A percentile compares a stretch with the other conserved stretches of the same genome.
phyloP scores from a whole-genome alignment of 2,113 vertebrate species.

The Myotis davidii region DNA sequence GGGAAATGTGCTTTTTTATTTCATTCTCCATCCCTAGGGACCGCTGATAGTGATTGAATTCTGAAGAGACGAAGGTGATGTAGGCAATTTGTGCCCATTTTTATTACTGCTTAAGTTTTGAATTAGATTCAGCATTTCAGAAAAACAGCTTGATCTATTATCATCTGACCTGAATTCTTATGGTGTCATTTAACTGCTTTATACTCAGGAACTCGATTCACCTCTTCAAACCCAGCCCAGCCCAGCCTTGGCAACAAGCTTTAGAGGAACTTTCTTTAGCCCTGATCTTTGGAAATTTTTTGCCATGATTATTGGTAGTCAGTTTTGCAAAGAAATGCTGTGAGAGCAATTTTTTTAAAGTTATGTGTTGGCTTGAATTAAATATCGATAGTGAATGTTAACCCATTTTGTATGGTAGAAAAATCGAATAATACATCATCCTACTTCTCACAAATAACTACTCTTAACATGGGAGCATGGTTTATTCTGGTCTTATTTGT shows the following conservation, averaged over 20 bases:
- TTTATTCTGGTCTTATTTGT: background rate
- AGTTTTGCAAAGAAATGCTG: background rate
- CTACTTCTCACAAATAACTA: background rate
- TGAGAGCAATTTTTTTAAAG: background rate
- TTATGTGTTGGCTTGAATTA: background rate
- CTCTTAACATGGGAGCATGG: background rate
- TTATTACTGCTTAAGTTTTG: slow-evolving; percentile 77
- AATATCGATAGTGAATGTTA: background rate
- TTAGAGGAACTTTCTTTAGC: background rate
- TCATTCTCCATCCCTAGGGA: slow-evolving; percentile 73
- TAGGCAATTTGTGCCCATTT: slow-evolving; percentile 74
- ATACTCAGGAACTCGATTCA: background rate
- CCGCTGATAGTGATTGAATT: slow-evolving; percentile 72
- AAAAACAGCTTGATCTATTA: slow-evolving; percentile 57
- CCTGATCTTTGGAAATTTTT: background rate
- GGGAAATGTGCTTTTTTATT: slow-evolving; percentile 80
- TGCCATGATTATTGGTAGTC: background rate
- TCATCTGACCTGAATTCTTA: slow-evolving; percentile 63
- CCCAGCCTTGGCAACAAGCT: accelerated
- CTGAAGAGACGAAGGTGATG: slow-evolving; percentile 76
- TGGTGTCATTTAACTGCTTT: background rate
- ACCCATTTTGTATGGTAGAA: background rate
- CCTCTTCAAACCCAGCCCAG: background rate
- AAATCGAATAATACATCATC: background rate
- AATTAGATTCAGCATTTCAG: slow-evolving; percentile 65